phyloP scores from a whole-genome alignment of 64 coral and sea anemone species.

The Pocillopora damicornis region DNA sequence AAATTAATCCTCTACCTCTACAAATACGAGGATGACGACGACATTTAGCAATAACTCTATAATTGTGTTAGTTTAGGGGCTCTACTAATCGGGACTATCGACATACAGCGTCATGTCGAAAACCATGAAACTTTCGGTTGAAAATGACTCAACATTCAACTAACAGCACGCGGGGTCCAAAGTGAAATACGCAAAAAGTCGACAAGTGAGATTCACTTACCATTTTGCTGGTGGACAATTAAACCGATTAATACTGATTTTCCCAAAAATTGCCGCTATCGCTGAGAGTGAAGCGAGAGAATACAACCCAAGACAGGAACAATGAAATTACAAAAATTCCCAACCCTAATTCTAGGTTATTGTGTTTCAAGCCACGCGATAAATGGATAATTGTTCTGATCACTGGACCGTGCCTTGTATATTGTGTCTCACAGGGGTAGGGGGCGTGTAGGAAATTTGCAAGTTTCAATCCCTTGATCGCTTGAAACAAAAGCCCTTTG shows the following conservation, averaged over 20 bases:
- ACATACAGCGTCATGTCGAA: not conserved
- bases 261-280: not conserved
- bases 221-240: conserved; percentile 7
- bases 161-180: not conserved
- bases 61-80: not conserved
- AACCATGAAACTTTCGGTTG: not conserved
- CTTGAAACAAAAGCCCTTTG: conserved; percentile 3
- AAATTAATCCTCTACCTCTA: not conserved
- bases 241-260: not conserved
- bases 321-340: conserved; percentile 33
- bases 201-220: conserved; percentile 2
- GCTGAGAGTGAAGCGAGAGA: not conserved
- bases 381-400: conserved; percentile 18
- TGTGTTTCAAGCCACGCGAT: conserved; percentile 24
- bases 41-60: not conserved
- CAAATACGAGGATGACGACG: not conserved
- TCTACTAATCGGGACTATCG: not conserved
- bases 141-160: not conserved
- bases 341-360: not conserved
- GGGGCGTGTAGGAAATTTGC: not conserved
- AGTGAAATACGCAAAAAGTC: not conserved
- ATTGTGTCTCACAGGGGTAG: conserved; percentile 30
- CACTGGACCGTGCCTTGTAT: not conserved
- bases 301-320: not conserved
- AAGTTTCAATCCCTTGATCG: not conserved